These are phyloP conservation scores for Tyto alba DNA, from an alignment of 2,113 vertebrate genomes.

Conservation along the genomic window DNA sequence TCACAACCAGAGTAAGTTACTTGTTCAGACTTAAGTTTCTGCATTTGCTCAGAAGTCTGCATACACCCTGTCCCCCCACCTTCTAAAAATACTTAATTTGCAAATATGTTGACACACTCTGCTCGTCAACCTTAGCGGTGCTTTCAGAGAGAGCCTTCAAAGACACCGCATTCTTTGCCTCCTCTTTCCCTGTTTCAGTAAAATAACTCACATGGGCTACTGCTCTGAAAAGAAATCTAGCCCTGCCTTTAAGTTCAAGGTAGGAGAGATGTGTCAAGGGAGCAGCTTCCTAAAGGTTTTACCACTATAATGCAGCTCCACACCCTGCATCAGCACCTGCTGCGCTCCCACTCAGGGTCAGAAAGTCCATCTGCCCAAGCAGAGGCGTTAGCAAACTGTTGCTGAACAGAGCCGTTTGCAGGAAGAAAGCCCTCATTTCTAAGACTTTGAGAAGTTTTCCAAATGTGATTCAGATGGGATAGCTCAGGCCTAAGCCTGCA, in stretches of 20 bases:
- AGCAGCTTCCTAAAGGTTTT: neutral
- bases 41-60: neutral
- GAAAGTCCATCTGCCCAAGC: neutral
- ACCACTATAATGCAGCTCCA: neutral
- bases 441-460: neutral
- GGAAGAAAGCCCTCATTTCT: neutral
- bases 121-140: neutral
- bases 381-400: rapidly evolving
- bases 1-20: neutral
- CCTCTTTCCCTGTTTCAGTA: neutral
- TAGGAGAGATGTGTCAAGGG: neutral
- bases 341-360: neutral
- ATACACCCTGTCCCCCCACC: neutral
- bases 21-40: neutral
- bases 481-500: neutral
- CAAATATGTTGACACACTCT: neutral
- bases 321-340: neutral
- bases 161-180: neutral
- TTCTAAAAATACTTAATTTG: neutral
- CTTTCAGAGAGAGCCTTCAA: neutral
- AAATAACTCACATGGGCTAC: neutral
- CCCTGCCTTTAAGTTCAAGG: neutral
- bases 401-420: neutral
- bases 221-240: neutral
- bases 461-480: neutral